Evolutionary conservation across 2,797 vertebrate genomes (phyloP).

Genomic region (Protosalanx chinensis): DNA sequence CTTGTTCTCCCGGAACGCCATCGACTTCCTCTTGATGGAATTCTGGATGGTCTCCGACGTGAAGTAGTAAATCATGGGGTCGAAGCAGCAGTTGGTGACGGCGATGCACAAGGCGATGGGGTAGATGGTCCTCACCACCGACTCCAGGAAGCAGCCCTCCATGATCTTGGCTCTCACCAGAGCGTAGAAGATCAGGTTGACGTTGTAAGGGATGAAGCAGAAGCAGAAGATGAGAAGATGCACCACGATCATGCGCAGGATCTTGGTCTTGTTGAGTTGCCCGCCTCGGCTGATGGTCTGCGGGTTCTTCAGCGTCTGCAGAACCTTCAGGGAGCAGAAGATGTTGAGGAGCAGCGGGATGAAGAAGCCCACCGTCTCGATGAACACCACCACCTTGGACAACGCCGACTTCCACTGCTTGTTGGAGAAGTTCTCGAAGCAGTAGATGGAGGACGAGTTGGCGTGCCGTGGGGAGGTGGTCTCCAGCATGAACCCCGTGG

Average conservation of each 20-base stretch:
- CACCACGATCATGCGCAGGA: conserved; percentile 92
- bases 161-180: conserved; percentile 87
- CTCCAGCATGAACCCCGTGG: conserved; percentile 78
- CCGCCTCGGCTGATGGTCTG: conserved; percentile 77
- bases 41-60: conserved; percentile 95
- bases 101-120: conserved; percentile 92
- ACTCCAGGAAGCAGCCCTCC: conserved; percentile 75
- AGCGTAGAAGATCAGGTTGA: conserved; percentile 91
- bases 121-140: conserved; percentile 86
- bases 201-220: conserved; percentile 93
- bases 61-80: conserved; percentile 96
- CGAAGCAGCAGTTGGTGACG: conserved; percentile 95
- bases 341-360: conserved; percentile 89
- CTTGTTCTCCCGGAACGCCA: conserved; percentile 53
- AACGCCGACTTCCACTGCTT: conserved; percentile 85
- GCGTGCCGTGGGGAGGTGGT: conserved; percentile 50
- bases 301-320: conserved; percentile 81
- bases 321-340: conserved; percentile 87
- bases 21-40: conserved; percentile 85
- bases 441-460: conserved; percentile 50
- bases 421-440: conserved; percentile 92
- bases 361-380: conserved; percentile 90
- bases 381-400: conserved; percentile 90
- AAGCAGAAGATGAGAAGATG: conserved; percentile 92
- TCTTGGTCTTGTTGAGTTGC: conserved; percentile 85